Evolutionary conservation across 2,113 vertebrate genomes (phyloP), one percentile per base, ranked within the genome.

Genomic region (Cepphus grylle): DNA sequence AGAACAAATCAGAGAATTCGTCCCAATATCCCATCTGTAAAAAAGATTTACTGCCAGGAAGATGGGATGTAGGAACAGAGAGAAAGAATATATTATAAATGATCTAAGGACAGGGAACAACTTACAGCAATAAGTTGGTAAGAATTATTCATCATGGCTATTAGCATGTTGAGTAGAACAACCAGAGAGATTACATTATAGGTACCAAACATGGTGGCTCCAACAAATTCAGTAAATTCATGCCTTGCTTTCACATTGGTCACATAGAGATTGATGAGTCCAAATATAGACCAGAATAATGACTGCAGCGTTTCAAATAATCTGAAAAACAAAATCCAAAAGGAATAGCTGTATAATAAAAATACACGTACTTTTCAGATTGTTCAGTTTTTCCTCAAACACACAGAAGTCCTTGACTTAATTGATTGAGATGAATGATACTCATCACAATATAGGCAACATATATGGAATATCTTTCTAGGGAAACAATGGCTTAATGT

Each of bases 71-170:
- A n/a, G 55, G 12, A 89, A 93, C 34, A 67, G 45, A 58, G 49
- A 81, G 11, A 52, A 66, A 6, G 9, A 38, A 80, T 12, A 10
- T 45, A 79, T 21, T 53, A 49, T 32, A 88, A 91, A 63, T 53
- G 0, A 86, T 66, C 40, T 61, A 67, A 89, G 43, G 65, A 78
- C 52, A 69, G 67, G 13, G 27, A 87, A 86, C 10, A 47, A 98
- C 99, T 99, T 98, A 99, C 99, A 88, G 99, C 99, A 93, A 99
- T 99, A 76, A 99, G 99, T 95, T 99, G 99, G 95, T 99, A 99
- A 59, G 99, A 99, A 96, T 99, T 99, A 97, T 99, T 99, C 99
- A 99, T 99, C 99, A 99, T 99, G 55, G 99, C 99, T 87, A 99
- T 99, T 26, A 99, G 96, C 99, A 99, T 99, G 97, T 99, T 99